Evolutionary conservation across 2,797 vertebrate species (phyloP), one percentile per base, ranked within the genome.

Genomic region (Erethizon dorsatum): DNA sequence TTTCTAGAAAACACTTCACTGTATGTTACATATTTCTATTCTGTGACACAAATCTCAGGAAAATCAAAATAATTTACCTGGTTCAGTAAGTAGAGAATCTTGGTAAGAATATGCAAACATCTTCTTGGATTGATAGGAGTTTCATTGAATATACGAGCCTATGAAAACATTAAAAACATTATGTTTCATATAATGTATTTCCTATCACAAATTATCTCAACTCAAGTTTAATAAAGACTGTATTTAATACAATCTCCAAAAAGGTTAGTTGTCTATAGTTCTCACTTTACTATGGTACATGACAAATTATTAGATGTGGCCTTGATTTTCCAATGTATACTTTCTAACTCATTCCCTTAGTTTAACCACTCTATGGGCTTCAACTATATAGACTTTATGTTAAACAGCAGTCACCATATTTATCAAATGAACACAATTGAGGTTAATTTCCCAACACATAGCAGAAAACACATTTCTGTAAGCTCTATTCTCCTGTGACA

Each of bases 61-160:
- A 96, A 97, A 86, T 86, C 47, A 95, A 92, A 94, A 83, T 0
- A 14, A 67, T 56, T 97, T 92, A 99, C 99, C 99, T 99, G 99
- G 98, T 99, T 99, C 96, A 99, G 99, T 97, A 99, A 98, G 98
- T 99, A 99, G 59, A 99, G 99, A 79, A 99, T 99, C 99, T 99
- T 99, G 97, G 99, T 99, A 41, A 99, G 99, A 96, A 99, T 99
- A 98, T 99, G 99, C 59, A 99, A 99, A 96, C 99, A 99, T 99
- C 99, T 99, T 96, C 99, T 98, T 14, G 99, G 99, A 97, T 99
- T 99, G 97, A 99, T 99, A 0, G 99, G 99, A 0, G 99, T 99
- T 98, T 99, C 99, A 20, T 99, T 99, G 97, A 99, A 99, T 97
- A 99, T 99, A 8, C 99, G 99, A 41, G 99, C 99, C 99, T 99